phyloP scores from a whole-genome alignment of 2,113 vertebrate species.

The Hyperopisus bebe region DNA sequence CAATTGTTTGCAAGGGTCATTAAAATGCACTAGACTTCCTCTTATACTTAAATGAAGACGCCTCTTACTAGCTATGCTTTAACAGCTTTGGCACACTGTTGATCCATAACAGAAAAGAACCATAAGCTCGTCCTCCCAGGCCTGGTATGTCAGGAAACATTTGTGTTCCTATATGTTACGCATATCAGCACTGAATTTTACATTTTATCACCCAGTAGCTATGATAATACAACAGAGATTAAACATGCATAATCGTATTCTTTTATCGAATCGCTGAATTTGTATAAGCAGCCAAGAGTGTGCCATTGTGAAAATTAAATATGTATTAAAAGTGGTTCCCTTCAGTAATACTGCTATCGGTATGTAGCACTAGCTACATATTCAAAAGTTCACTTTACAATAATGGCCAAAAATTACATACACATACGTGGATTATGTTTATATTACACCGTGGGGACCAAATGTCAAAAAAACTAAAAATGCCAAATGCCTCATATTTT shows the following conservation, averaged over 20 bases:
- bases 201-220: neutral
- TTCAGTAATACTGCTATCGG: neutral
- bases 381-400: slow-evolving; percentile 25
- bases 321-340: neutral
- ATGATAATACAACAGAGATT: neutral
- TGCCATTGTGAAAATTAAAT: neutral
- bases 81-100: neutral
- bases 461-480: too few relatives aligned
- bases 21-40: slow-evolving; percentile 28
- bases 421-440: slow-evolving; percentile 41
- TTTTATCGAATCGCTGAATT: neutral
- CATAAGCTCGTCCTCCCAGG: neutral
- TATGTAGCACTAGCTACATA: neutral
- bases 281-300: neutral
- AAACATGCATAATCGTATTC: neutral
- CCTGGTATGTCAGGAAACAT: neutral
- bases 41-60: slow-evolving; percentile 25
- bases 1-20: slow-evolving; percentile 26
- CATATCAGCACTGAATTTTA: neutral
- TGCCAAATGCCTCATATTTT: too few relatives aligned
- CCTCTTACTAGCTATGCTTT: slow-evolving; percentile 14
- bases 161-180: neutral
- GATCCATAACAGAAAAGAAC: neutral
- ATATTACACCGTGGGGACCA: too few relatives aligned
- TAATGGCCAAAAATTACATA: slow-evolving; percentile 63